Percentiles rank a stretch among this genome's conserved stretches.
These are phyloP conservation scores for Kryptolebias marmoratus DNA, from an alignment of 2,113 vertebrate species.

Conservation along the genomic window DNA sequence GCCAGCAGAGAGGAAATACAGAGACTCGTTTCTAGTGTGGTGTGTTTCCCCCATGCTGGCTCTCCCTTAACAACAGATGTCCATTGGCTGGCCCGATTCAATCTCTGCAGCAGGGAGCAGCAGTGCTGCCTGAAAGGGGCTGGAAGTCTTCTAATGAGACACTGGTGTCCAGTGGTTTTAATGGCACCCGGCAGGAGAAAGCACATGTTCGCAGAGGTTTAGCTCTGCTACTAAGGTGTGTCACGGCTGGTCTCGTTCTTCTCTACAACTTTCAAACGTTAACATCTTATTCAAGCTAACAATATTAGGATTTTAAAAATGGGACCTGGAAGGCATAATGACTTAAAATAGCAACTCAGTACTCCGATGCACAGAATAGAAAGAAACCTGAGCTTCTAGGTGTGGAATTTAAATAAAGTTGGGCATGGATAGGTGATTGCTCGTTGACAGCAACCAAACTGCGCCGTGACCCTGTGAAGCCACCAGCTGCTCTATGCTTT, in stretches of 20 bases:
- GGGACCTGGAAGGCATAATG: too few species aligned
- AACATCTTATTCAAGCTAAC: too few species aligned
- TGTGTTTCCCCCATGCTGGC: background rate
- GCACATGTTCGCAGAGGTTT: constrained; percentile 41
- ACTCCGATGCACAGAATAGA: too few species aligned
- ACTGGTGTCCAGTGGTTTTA: background rate
- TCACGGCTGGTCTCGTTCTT: background rate
- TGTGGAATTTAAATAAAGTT: too few species aligned
- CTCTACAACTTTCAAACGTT: too few species aligned
- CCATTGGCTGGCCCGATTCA: background rate
- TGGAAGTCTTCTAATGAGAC: background rate
- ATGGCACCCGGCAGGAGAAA: constrained; percentile 2
- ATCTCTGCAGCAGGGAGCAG: background rate
- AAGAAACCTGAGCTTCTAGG: background rate
- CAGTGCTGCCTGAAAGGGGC: background rate
- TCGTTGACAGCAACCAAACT: constrained; percentile 41
- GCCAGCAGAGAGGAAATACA: background rate
- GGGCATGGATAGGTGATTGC: constrained; percentile 13
- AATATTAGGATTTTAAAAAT: too few species aligned
- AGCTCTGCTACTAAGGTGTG: constrained; percentile 39
- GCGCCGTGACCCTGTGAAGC: background rate
- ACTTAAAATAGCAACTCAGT: too few species aligned
- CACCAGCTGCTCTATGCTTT: background rate
- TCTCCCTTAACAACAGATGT: background rate
- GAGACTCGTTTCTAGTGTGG: background rate